phyloP scores from a whole-genome alignment of 2,888 invertebrate genomes.

The Drosophila buzzatii region DNA sequence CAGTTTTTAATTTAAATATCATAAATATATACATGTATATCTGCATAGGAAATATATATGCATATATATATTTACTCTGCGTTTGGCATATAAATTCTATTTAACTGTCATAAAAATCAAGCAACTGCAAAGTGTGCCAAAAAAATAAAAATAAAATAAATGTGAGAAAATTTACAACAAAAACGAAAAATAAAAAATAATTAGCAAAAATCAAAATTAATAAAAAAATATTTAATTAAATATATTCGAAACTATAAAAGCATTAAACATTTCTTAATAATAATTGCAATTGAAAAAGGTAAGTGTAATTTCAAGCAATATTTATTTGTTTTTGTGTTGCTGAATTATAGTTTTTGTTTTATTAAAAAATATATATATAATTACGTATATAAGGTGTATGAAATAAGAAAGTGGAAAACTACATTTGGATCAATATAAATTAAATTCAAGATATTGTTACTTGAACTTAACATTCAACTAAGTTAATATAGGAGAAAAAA shows the following conservation, averaged over 20 bases:
- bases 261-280: not conserved
- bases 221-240: not conserved
- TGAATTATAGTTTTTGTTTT: not conserved
- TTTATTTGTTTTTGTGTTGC: not conserved
- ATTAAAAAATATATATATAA: too few relatives aligned
- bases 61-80: slow-evolving; percentile 1
- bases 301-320: not conserved
- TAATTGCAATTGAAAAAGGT: not conserved
- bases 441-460: too few relatives aligned
- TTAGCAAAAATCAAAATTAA: not conserved
- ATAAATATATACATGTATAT: not conserved
- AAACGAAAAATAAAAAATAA: not conserved
- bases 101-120: slow-evolving; percentile 4
- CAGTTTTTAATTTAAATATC: slow-evolving; percentile 19
- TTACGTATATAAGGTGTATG: too few relatives aligned
- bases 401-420: too few relatives aligned
- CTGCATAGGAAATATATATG: not conserved
- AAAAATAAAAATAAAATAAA: not conserved
- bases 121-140: not conserved
- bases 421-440: too few relatives aligned
- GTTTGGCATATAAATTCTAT: slow-evolving; percentile 5
- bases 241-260: not conserved
- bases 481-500: too few relatives aligned
- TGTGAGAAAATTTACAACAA: slow-evolving; percentile 4
- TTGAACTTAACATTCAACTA: too few relatives aligned